Evolutionary conservation across 2,888 invertebrate genomes (phyloP).

Genomic region (Lumbricus terrestris): DNA sequence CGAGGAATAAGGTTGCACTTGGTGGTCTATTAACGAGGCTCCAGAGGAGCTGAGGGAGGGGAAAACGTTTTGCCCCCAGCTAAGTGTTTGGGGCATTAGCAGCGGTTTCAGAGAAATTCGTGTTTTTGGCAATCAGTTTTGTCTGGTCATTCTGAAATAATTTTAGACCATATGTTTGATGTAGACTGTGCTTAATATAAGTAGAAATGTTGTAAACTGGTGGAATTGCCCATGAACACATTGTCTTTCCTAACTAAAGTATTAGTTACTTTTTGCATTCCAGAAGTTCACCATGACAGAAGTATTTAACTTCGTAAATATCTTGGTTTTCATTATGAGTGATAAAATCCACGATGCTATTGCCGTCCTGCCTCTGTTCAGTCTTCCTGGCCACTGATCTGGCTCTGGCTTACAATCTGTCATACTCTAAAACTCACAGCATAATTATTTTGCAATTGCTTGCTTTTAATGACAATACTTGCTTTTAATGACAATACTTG

Average conservation of each 20-base stretch:
- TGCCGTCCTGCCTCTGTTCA: not conserved
- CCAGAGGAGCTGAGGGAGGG: not conserved
- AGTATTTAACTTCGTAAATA: not conserved
- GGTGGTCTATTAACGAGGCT: not conserved
- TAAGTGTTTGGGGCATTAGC: not conserved
- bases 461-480: not conserved
- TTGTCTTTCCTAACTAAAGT: not conserved
- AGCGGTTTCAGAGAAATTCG: not conserved
- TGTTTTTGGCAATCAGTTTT: not conserved
- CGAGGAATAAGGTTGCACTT: not conserved
- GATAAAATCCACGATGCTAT: not conserved
- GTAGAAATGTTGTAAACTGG: not conserved
- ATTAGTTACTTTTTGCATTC: not conserved
- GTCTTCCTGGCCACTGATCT: not conserved
- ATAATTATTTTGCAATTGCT: not conserved
- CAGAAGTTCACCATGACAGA: not conserved
- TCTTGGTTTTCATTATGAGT: not conserved
- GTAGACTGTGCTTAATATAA: not conserved
- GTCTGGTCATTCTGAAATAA: not conserved
- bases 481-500: not conserved
- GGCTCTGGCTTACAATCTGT: not conserved
- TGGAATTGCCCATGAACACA: not conserved
- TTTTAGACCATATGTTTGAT: not conserved
- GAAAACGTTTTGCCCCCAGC: not conserved
- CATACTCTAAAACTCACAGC: not conserved